These are phyloP conservation scores for Hydraecia micacea DNA, from an alignment of 2,888 invertebrate species.

Conservation along the genomic window DNA sequence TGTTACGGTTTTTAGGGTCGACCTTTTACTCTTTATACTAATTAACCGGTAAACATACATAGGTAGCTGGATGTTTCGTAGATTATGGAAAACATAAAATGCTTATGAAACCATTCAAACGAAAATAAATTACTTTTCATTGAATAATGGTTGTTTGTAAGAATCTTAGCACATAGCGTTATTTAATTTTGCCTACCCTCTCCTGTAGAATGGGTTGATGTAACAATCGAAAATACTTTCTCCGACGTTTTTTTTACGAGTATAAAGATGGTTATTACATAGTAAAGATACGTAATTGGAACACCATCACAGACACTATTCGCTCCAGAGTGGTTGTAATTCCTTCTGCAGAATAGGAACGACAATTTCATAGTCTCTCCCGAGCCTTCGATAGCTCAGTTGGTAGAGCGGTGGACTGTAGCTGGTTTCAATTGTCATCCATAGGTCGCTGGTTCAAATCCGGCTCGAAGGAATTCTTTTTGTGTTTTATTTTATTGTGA, in stretches of 20 bases:
- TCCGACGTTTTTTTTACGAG: background rate
- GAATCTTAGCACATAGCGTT: background rate
- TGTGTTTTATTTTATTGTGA: conserved; percentile 16
- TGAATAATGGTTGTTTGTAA: background rate
- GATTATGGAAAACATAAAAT: background rate
- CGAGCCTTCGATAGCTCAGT: conserved; percentile 90
- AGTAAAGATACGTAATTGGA: background rate
- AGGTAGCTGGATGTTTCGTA: background rate
- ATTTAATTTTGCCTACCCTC: background rate
- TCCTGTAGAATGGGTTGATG: background rate
- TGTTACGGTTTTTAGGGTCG: background rate
- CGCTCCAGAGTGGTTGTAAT: background rate
- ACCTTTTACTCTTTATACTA: background rate
- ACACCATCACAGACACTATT: too few relatives aligned
- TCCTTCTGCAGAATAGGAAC: background rate
- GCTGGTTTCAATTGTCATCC: conserved; percentile 80
- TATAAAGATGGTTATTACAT: background rate
- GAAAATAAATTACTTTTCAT: background rate
- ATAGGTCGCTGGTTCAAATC: conserved; percentile 92
- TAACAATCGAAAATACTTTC: too few relatives aligned
- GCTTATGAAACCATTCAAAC: background rate
- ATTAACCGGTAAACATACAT: background rate
- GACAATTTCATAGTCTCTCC: rapidly evolving
- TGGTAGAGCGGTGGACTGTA: conserved; percentile 91
- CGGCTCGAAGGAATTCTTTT: conserved; percentile 89